Evolutionary conservation across 1,140 invertebrate species (phyloP), one percentile per base, ranked within the genome.

Genomic region (Anastrepha obliqua): DNA sequence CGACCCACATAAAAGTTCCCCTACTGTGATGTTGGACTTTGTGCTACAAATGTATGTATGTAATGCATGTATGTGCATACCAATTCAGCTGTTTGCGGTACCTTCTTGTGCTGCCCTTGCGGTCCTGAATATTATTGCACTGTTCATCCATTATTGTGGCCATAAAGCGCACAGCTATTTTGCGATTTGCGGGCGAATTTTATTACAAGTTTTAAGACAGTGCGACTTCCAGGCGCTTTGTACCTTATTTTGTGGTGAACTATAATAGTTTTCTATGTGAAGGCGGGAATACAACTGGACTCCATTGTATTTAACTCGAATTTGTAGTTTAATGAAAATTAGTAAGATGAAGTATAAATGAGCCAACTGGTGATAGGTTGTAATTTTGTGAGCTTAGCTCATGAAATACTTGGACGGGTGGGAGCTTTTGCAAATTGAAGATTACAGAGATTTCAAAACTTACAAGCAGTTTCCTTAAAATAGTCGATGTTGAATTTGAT

Each of bases 271-370:
- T 62, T 13, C 13, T 62, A 4, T 13, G 15, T 17, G 60, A 13
- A 13, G 11, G 7, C 8, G 11, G 60, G 17, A 11, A 62, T 62
- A 62, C 60, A 17, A 62, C 60, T 62, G 15, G 60, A 13, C 60
- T 62, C 7, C 5, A 62, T 62, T 8, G 0, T 62, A n/a, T n/a
- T 62, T 62, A 62, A 62, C 60, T 62, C 11, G 8, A 62, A 62
- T 62, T 62, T 62, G 60, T 62, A 62, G 60, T 62, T 62, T 62
- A 62, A 62, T 62, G 15, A 11, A 62, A 62, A 17, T 62, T 62
- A 13, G 60, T 13, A 62, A 17, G 5, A 62, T 11, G 60, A n/a
- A 17, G 15, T 62, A 15, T 13, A 11, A 62, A 62, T 62, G 8
- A 62, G 17, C 15, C 15, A 62, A n/a, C 60, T 62, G 60, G 4